Conservation (phyloP, 2,113 vertebrate species). For the Nothocercus julius region DNA sequence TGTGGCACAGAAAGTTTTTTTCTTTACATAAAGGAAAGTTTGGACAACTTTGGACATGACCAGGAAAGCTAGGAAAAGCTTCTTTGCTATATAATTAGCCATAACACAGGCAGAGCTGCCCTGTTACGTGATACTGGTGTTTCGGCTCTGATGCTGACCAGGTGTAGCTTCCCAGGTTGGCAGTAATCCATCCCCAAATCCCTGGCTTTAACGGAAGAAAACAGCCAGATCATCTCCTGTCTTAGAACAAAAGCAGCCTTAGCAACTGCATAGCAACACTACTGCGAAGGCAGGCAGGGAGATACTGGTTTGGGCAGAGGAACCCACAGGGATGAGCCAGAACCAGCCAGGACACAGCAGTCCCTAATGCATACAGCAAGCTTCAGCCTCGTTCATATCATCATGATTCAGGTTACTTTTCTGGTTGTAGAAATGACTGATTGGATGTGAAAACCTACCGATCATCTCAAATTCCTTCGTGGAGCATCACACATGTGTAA, state of each 20-base stretch:
- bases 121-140: rapidly evolving
- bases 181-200: neutral
- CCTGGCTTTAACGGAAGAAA: neutral
- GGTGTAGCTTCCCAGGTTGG: neutral
- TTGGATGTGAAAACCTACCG: neutral
- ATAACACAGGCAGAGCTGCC: neutral
- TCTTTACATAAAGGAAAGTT: neutral
- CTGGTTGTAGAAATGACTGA: neutral
- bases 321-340: neutral
- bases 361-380: neutral
- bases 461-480: neutral
- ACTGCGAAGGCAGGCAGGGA: neutral
- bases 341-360: neutral
- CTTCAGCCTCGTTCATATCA: neutral
- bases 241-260: conserved; percentile 19
- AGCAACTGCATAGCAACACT: conserved; percentile 61
- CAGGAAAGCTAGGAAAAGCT: neutral
- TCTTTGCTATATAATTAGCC: neutral
- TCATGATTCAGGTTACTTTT: neutral
- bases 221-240: neutral
- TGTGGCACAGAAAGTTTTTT: neutral
- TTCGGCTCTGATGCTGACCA: neutral
- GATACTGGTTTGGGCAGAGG: neutral
- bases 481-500: neutral
- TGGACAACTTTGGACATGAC: neutral